phyloP scores from a whole-genome alignment of 2,113 vertebrate genomes.

The Cynocephalus volans region DNA sequence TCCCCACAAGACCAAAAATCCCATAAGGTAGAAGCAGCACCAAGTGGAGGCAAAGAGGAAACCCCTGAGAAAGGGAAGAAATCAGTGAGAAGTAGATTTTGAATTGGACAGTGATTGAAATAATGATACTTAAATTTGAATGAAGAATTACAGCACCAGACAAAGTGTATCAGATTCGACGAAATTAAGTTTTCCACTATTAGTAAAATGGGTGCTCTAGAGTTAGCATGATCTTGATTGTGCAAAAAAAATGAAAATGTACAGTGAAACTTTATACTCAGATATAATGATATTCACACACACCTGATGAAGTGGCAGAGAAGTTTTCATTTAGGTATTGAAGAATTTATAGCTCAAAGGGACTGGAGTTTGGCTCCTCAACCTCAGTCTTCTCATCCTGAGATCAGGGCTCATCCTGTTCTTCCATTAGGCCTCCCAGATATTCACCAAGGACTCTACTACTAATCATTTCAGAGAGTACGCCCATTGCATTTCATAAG shows the following conservation, averaged over 20 bases:
- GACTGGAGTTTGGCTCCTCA: background rate
- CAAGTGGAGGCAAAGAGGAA: background rate
- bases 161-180: background rate
- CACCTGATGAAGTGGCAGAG: background rate
- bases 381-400: background rate
- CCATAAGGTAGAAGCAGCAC: rapidly evolving
- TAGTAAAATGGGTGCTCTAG: background rate
- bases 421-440: rapidly evolving
- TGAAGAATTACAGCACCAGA: background rate
- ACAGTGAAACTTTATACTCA: background rate
- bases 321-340: background rate
- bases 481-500: rapidly evolving
- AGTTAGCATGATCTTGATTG: background rate
- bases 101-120: conserved; percentile 54
- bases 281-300: background rate
- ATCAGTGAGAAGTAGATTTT: background rate
- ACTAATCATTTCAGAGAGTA: background rate
- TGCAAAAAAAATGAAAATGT: background rate
- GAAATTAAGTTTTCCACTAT: background rate
- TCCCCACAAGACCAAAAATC: background rate
- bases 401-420: rapidly evolving
- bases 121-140: conserved; percentile 28
- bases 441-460: background rate
- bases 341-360: background rate
- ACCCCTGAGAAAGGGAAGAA: background rate